Conservation (phyloP, 2,113 vertebrate genomes). For the Mirza zaza region DNA sequence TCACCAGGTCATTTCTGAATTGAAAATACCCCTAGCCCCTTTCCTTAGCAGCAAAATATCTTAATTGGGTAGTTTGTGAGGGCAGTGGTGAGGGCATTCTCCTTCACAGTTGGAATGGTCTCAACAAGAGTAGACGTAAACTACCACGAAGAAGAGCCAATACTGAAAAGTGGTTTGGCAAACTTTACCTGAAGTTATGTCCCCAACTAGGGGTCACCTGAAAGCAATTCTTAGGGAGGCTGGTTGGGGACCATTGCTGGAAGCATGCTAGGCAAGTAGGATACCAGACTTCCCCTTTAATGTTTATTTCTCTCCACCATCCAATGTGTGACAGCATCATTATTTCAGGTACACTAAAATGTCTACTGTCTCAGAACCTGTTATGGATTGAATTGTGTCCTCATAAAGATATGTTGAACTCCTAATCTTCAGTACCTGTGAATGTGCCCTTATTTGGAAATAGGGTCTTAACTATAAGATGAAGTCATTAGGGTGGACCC, state of each 20-base stretch:
- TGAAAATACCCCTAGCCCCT: not conserved
- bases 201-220: not conserved
- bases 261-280: not conserved
- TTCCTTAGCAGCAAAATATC: not conserved
- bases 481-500: not conserved
- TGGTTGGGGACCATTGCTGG: not conserved
- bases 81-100: not conserved
- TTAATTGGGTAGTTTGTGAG: not conserved
- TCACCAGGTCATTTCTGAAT: conserved; percentile 32
- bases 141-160: not conserved
- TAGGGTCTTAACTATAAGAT: not conserved
- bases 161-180: not conserved
- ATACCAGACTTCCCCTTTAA: not conserved
- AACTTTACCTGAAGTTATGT: not conserved
- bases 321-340: not conserved
- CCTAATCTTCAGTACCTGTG: not conserved
- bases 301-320: not conserved
- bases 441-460: conserved; percentile 1
- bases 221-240: not conserved
- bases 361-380: not conserved
- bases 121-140: conserved; percentile 1
- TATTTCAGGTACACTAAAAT: not conserved
- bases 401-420: not conserved
- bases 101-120: not conserved
- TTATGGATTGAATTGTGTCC: not conserved